Conservation (phyloP, 1,140 invertebrate species). For the Agrypnia vestita region DNA sequence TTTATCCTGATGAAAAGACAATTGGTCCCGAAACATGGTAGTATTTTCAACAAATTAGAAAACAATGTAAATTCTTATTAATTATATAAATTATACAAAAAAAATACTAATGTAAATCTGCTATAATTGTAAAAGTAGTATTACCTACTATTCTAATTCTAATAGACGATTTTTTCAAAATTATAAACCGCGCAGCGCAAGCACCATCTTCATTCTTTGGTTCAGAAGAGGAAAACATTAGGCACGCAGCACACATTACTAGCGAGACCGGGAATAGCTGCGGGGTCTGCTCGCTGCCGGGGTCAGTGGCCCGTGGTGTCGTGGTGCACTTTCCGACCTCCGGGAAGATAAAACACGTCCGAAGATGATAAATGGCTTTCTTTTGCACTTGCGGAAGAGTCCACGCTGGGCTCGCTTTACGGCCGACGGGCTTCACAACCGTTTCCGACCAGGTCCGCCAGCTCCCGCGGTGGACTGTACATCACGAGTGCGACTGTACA, state of each 20-base stretch:
- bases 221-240: not conserved
- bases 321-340: slow-evolving; percentile 40
- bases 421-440: slow-evolving; percentile 18
- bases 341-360: slow-evolving; percentile 27
- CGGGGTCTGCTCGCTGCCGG: slow-evolving; percentile 16
- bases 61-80: too few species aligned
- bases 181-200: too few species aligned
- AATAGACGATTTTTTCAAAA: too few species aligned
- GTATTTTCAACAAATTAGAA: too few species aligned
- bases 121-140: too few species aligned
- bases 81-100: too few species aligned
- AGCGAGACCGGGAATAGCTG: slow-evolving; percentile 13
- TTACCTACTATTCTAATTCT: too few species aligned
- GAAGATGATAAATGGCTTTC: slow-evolving; percentile 40
- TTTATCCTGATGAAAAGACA: too few species aligned
- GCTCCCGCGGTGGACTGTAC: too few species aligned
- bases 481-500: too few species aligned
- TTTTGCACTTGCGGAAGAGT: slow-evolving; percentile 32
- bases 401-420: slow-evolving; percentile 2
- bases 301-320: slow-evolving; percentile 31
- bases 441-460: not conserved
- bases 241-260: not conserved
- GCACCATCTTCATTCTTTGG: not conserved
- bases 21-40: too few species aligned
- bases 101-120: too few species aligned